These are phyloP conservation scores for Pollimyrus isidori DNA, from an alignment of 2,113 vertebrate species.

Conservation along the genomic window DNA sequence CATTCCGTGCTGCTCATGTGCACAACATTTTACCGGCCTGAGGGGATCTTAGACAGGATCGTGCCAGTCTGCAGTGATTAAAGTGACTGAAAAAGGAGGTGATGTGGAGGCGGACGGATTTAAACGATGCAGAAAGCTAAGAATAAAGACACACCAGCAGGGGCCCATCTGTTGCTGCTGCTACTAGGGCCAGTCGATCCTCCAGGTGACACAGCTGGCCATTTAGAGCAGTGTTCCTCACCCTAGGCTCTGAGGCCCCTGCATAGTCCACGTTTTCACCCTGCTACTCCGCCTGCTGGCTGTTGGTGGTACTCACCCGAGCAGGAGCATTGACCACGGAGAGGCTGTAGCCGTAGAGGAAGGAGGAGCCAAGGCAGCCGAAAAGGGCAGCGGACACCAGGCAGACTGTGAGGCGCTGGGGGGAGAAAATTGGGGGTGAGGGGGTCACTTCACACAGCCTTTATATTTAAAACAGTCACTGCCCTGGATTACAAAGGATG, in stretches of 20 bases:
- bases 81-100: not conserved
- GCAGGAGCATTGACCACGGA: slow-evolving; percentile 74
- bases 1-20: not conserved
- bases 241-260: not conserved
- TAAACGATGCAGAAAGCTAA: not conserved
- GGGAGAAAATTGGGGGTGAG: too few relatives aligned
- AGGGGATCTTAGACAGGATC: not conserved
- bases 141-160: not conserved
- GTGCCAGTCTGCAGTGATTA: not conserved
- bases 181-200: not conserved
- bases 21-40: not conserved
- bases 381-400: slow-evolving; percentile 60
- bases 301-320: slow-evolving; percentile 54
- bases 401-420: slow-evolving; percentile 58
- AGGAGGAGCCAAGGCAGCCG: slow-evolving; percentile 73
- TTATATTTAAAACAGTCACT: not conserved
- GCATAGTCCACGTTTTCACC: not conserved
- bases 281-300: not conserved
- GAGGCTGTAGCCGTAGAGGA: slow-evolving; percentile 76
- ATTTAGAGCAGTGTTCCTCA: not conserved
- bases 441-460: slow-evolving; percentile 2
- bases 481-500: not conserved
- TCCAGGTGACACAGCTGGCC: not conserved
- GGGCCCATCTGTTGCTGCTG: not conserved
- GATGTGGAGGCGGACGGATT: not conserved